These are phyloP conservation scores for Oreotrochilus melanogaster DNA, from an alignment of 2,113 vertebrate species.

Conservation along the genomic window DNA sequence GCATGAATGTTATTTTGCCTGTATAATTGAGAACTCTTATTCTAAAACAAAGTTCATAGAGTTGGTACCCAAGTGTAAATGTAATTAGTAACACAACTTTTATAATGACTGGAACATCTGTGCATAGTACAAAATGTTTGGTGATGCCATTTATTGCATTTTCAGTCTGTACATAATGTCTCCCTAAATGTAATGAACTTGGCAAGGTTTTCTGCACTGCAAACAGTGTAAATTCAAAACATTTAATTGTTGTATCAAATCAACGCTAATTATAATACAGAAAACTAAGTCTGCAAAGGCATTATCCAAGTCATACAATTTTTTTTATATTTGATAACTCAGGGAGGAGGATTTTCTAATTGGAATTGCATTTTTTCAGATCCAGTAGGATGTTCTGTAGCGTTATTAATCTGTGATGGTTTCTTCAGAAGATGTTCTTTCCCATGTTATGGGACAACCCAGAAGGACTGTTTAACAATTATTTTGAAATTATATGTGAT, in stretches of 20 bases:
- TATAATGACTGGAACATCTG: constrained; percentile 41
- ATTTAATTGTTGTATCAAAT: background rate
- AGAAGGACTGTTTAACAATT: background rate
- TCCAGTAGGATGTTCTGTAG: background rate
- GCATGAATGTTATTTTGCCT: constrained; percentile 51
- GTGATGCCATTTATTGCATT: constrained; percentile 4
- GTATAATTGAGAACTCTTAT: constrained; percentile 49
- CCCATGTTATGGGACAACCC: rapidly evolving
- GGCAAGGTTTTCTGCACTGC: background rate
- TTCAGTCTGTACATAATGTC: background rate
- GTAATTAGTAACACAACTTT: constrained; percentile 57
- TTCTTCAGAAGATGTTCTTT: background rate
- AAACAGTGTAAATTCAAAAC: constrained; percentile 8
- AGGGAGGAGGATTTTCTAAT: background rate
- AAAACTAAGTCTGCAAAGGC: background rate
- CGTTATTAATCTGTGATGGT: background rate
- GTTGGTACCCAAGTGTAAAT: constrained; percentile 48
- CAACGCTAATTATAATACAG: background rate
- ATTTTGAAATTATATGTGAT: background rate
- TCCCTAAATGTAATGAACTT: constrained; percentile 13
- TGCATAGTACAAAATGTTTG: constrained; percentile 17
- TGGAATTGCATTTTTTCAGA: background rate
- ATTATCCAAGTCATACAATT: background rate
- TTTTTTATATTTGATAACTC: background rate
- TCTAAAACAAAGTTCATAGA: constrained; percentile 63